Evolutionary conservation across 2,888 invertebrate genomes (phyloP), one percentile per base, ranked within the genome.

Genomic region (Scotopteryx bipunctaria): DNA sequence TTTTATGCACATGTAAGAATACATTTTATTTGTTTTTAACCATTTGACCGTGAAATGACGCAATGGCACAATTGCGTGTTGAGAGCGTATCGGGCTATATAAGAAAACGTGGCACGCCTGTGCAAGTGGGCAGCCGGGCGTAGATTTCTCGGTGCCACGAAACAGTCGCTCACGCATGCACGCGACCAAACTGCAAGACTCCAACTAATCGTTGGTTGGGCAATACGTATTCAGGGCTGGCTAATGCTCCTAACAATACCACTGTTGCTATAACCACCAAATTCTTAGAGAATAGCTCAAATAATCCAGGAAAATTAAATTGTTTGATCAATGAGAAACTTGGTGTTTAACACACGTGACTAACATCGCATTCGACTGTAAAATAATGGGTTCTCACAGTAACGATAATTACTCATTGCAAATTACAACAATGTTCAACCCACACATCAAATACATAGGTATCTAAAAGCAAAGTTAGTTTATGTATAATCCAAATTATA

Each of bases 11-110:
- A 43, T 33, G 37, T 50, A 52, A 44, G 37, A 48, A 36, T 49
- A 40, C 38, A 25, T 37, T 36, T 55, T 44, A 52, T 53, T 59
- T 55, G 40, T 41, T 52, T 55, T 48, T 42, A 54, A 54, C 57
- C 57, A 59, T 50, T 64, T 67, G 65, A 59, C 66, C 64, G 57
- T 67, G 59, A 64, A 59, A 57, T 60, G 57, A 55, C 59, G 65
- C 66, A 66, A 63, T 67, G 58, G 57, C 56, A 57, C 38, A 51
- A 48, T 67, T 59, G 71, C 71, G 71, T 76, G 71, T 63, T 66
- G 57, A 64, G 63, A 71, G 67, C 64, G 64, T 66, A 66, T 67
- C 63, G 63, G 56, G 54, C 64, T 61, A 63, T 62, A 63, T 57
- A 61, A 64, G 63, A 68, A 66, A 71, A 67, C 63, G 55, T 64